Evolutionary conservation across 2,113 vertebrate genomes (phyloP).

Genomic region (Pimephales promelas): DNA sequence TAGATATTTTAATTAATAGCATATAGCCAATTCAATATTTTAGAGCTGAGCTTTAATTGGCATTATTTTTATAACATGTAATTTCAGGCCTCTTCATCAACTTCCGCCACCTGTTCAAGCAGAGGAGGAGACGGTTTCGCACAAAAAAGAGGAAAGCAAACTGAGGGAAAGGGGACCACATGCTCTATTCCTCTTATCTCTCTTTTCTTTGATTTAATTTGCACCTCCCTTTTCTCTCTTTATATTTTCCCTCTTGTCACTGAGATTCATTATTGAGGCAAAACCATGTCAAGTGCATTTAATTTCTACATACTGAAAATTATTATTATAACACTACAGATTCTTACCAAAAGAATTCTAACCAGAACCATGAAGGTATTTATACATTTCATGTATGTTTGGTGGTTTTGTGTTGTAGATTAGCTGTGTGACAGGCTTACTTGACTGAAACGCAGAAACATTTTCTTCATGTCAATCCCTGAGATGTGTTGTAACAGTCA

Average conservation of each 20-base stretch:
- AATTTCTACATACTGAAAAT: not conserved
- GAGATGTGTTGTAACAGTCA: slow-evolving; percentile 36
- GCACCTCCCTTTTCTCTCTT: not conserved
- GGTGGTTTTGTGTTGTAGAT: not conserved
- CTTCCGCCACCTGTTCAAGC: slow-evolving; percentile 90
- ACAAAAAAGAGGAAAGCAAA: slow-evolving; percentile 89
- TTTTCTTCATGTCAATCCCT: slow-evolving; percentile 3
- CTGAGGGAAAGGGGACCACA: slow-evolving; percentile 63
- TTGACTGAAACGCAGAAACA: not conserved
- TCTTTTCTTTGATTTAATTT: not conserved
- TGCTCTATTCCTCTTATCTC: slow-evolving; percentile 31
- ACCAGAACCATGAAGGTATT: slow-evolving; percentile 27
- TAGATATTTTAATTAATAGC: too few relatives aligned
- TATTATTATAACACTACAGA: slow-evolving; percentile 5
- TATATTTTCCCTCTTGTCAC: not conserved
- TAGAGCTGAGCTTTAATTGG: not conserved
- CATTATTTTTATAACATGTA: not conserved
- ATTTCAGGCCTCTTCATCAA: slow-evolving; percentile 84
- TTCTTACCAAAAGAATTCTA: not conserved
- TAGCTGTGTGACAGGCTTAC: not conserved
- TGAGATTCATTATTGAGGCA: slow-evolving; percentile 11
- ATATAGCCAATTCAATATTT: not conserved
- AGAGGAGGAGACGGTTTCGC: slow-evolving; percentile 83
- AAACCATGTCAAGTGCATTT: slow-evolving; percentile 48
- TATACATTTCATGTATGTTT: slow-evolving; percentile 18